Base-by-base conservation (phyloP, 2,113 vertebrate species). In the Apus apus region DNA sequence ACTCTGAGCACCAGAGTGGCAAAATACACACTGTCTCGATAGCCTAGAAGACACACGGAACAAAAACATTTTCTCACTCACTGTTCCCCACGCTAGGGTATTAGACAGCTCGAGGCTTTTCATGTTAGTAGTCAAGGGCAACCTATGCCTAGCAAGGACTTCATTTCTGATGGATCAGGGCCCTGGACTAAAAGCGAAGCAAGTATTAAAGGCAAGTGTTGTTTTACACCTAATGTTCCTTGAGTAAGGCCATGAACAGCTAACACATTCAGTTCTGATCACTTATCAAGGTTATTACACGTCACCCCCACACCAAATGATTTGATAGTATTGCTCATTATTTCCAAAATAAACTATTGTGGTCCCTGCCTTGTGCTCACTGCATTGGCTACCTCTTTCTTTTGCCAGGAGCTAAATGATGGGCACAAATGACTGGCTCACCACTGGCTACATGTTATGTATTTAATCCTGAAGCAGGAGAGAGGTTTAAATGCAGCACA, bases 101-200 rank as follows among this genome's bases (percentile, higher is more conserved):
- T 65, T 50, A 71, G 68, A 57, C 60, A 71, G 75, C 38, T 83
- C 1, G 2, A 85, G 40, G 74, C 64, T 89, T 86, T 62, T 46
- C 50, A 45, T 5, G 82, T 87, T 73, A 68, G 66, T 71, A 87
- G 71, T 80, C 71, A 92, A 81, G 79, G 85, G 56, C 88, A 96
- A 80, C n/a, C 48, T 57, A 3, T 21, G 21, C 54, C 76, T 70
- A 79, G 32, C 67, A 77, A 74, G 48, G 83, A 40, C 85, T 77
- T 60, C 0, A 56, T 20, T 91, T 60, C 67, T 46, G 56, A 53
- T 46, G 27, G 22, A 36, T 19, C 54, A 46, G 14, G 43, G 53
- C 54, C 22, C 21, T 34, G 67, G 27, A 54, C 79, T 66, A 58
- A 51, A 46, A 75, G 68, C 60, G 64, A 62, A 72, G 40, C 1